Evolutionary conservation across 1,140 invertebrate genomes (phyloP).

Genomic region (Caerostris extrusa): DNA sequence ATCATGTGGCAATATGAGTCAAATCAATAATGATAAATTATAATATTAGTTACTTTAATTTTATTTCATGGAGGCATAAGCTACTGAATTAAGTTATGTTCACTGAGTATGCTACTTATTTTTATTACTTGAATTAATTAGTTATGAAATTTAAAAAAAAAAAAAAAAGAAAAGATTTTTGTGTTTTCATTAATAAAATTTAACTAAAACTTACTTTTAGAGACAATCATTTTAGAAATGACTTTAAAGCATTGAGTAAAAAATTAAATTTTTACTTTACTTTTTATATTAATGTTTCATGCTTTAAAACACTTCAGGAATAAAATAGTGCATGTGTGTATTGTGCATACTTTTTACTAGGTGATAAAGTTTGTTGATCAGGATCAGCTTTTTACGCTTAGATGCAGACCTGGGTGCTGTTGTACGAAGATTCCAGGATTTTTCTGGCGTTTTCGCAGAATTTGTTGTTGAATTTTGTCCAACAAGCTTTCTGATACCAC

Average conservation of each 20-base stretch:
- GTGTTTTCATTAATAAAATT: too few relatives aligned
- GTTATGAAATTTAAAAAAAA: too few relatives aligned
- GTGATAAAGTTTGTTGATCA: conserved; percentile 73
- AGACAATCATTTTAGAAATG: too few relatives aligned
- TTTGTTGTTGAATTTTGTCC: conserved; percentile 79
- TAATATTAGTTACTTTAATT: too few relatives aligned
- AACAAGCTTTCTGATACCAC: conserved; percentile 89
- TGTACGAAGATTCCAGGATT: conserved; percentile 79
- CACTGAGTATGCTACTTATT: too few relatives aligned
- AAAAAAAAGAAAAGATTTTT: too few relatives aligned
- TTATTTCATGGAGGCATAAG: too few relatives aligned
- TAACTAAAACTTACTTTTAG: too few relatives aligned
- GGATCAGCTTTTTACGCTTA: conserved; percentile 85
- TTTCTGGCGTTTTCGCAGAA: conserved; percentile 82
- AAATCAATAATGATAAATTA: too few relatives aligned
- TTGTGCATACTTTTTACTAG: conserved; percentile 68
- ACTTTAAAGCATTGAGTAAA: background rate
- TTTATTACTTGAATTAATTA: too few relatives aligned
- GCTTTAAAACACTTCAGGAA: background rate
- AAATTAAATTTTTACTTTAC: background rate
- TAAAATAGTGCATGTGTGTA: background rate
- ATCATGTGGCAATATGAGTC: too few relatives aligned
- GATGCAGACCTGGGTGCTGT: conserved; percentile 82
- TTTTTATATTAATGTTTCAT: background rate
- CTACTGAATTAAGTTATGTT: too few relatives aligned